These are phyloP conservation scores for Lasioglossum figueresi DNA, from an alignment of 2,888 invertebrate genomes.

Conservation along the genomic window DNA sequence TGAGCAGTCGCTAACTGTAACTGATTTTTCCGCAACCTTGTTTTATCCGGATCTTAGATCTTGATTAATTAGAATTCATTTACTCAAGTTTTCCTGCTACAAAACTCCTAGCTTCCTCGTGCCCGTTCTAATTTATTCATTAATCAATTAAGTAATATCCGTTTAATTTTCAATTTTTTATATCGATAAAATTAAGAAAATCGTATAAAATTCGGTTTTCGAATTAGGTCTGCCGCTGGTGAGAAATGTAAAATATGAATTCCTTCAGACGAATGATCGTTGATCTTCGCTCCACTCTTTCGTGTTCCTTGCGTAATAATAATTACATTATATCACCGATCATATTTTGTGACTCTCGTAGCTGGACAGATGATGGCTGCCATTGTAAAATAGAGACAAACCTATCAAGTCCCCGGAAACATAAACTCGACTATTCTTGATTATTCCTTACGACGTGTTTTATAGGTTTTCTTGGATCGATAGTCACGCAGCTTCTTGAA, in stretches of 20 bases:
- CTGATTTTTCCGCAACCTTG: background rate
- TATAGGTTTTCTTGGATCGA: background rate
- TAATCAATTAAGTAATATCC: too few relatives aligned
- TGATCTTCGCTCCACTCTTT: background rate
- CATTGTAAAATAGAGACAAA: conserved; percentile 25
- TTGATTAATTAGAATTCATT: background rate
- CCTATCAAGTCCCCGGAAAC: conserved; percentile 28
- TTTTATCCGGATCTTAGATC: background rate
- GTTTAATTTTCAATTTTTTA: too few relatives aligned
- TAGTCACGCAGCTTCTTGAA: background rate
- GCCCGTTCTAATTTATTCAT: too few relatives aligned
- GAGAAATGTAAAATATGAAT: background rate
- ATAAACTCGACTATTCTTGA: conserved; percentile 5
- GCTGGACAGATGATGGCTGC: conserved; percentile 3
- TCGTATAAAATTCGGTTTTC: too few relatives aligned
- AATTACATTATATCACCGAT: conserved; percentile 15
- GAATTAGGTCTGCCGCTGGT: too few relatives aligned
- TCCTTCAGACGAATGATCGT: background rate
- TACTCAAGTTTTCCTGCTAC: background rate
- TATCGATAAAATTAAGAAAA: too few relatives aligned
- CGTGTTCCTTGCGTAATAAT: background rate
- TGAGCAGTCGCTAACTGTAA: background rate
- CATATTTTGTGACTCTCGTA: background rate
- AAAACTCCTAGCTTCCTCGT: background rate
- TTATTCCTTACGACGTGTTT: background rate